Conservation (phyloP, 1,140 invertebrate species). For the Bombus turneri region DNA sequence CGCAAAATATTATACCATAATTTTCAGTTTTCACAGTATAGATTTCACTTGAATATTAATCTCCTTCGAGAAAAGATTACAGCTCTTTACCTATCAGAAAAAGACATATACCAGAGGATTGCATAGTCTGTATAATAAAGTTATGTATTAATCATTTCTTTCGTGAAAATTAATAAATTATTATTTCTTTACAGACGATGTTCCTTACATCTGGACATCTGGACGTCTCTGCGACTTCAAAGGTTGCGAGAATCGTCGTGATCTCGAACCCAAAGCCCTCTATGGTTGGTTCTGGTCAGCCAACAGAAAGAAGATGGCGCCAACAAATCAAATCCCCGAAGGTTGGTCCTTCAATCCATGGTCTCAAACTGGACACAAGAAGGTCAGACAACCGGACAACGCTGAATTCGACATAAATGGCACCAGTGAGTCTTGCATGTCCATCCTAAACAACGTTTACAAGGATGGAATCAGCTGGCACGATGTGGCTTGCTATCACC, state of each 20-base stretch:
- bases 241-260: constrained; percentile 92
- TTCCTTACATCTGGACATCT: constrained; percentile 96
- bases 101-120: not conserved
- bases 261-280: constrained; percentile 92
- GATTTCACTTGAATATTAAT: not conserved
- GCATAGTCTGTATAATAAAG: not conserved
- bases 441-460: constrained; percentile 94
- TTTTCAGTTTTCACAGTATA: too few species aligned
- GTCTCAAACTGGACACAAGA: constrained; percentile 95
- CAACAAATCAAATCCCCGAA: constrained; percentile 88
- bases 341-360: constrained; percentile 92
- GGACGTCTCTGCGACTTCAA: constrained; percentile 96
- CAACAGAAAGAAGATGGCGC: constrained; percentile 92
- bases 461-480: constrained; percentile 96
- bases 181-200: constrained; percentile 86
- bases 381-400: constrained; percentile 93
- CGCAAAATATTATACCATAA: too few species aligned
- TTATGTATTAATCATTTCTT: not conserved
- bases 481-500: constrained; percentile 95
- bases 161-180: not conserved
- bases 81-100: not conserved
- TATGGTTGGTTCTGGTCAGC: constrained; percentile 97
- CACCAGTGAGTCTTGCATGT: constrained; percentile 92
- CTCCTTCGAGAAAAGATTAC: not conserved
- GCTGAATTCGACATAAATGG: constrained; percentile 96